Conservation (phyloP, 1,140 invertebrate genomes). For the Penaeus vannamei region DNA sequence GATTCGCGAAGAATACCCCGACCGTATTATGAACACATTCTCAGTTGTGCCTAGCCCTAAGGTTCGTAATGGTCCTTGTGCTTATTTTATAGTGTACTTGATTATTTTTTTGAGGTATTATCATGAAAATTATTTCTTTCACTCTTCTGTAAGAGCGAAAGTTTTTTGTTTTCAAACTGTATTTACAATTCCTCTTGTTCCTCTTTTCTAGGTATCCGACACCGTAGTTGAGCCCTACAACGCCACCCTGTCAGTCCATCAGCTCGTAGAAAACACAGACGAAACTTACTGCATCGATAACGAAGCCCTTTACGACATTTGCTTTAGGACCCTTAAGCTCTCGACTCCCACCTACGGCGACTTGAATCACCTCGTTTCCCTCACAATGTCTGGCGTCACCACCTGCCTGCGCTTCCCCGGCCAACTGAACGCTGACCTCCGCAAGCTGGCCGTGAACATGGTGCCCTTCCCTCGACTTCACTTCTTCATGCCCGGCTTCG, state of each 20-base stretch:
- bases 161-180: too few species aligned
- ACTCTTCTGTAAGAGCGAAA: too few species aligned
- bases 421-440: constrained; percentile 54
- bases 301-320: constrained; percentile 54
- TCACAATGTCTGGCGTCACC: constrained; percentile 55
- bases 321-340: constrained; percentile 58
- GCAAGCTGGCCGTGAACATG: constrained; percentile 53
- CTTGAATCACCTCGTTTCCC: constrained; percentile 53
- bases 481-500: constrained; percentile 59
- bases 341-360: constrained; percentile 55
- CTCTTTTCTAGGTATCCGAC: constrained; percentile 46
- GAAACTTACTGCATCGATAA: constrained; percentile 58
- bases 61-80: background rate
- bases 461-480: constrained; percentile 57
- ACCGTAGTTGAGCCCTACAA: constrained; percentile 57
- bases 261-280: constrained; percentile 58
- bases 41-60: constrained; percentile 56
- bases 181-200: background rate
- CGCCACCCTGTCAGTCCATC: constrained; percentile 53
- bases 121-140: too few species aligned
- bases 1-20: constrained; percentile 55
- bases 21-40: constrained; percentile 58
- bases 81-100: too few species aligned
- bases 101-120: too few species aligned
- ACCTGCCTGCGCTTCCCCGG: constrained; percentile 58